Evolutionary conservation across 2,797 vertebrate species (phyloP), one percentile per base, ranked within the genome.

Genomic region (Cetoscarus ocellatus): DNA sequence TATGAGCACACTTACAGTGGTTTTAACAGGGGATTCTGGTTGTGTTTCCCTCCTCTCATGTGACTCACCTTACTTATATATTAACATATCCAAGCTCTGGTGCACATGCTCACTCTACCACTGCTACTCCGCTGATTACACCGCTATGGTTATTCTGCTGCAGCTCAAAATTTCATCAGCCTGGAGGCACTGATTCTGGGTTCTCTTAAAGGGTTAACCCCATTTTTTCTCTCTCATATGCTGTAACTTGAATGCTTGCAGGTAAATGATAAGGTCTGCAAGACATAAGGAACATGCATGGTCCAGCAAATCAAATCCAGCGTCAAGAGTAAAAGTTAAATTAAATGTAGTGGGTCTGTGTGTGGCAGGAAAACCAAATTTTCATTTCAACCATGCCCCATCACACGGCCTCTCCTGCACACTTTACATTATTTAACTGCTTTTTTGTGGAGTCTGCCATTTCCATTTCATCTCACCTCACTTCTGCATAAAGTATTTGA

Each of bases 401-500:
- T 55, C 73, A 60, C 35, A 36, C 35, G 36, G 44, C 44, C 39
- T 15, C 8, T 53, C 40, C 35, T 35, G 44, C 48, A 58, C 45
- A 35, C 64, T 81, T 77, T 69, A 70, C 70, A 83, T 82, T 78
- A 85, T 85, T 80, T 55, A 67, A 18, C 48, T 59, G 1, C 7
- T 44, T 73, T 67, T 48, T 60, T 44, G 4, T 55, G 17, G 14
- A 59, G 52, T 68, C 27, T 69, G 67, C 56, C 18, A 52, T 79
- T 77, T 70, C 51, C 34, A 59, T 81, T 75, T 53, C 59, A 63
- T 40, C 51, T 73, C 65, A 64, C 76, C 74, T 82, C 18, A 60
- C 73, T 73, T 71, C 70, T 77, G 73, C 70, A 85, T 90, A 77
- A 81, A 67, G 60, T 66, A 72, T 85, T 84, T 79, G 84, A 86